Base-by-base conservation (phyloP, 2,113 vertebrate genomes). In the Sinocyclocheilus anophthalmus region DNA sequence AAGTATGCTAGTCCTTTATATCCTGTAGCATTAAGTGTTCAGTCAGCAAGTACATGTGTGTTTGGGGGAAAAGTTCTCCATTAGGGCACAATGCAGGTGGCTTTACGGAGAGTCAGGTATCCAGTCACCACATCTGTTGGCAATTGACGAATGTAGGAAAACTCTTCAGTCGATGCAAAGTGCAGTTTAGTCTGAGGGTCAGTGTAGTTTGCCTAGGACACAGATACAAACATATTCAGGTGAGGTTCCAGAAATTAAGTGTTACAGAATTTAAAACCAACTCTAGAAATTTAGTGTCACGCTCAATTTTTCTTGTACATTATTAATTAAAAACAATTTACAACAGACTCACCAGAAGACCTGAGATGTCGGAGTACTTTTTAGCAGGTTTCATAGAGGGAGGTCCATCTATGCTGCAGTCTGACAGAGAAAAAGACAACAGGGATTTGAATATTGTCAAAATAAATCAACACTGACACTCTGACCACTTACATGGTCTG, bases 351-450 rank as follows among this genome's bases (percentile, higher is more conserved):
- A 99, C 98, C 0, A 96, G 95, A 81, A 99, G 96, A 87, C 98
- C 98, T 87, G 98, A 99, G 88, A 99, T 97, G 90, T 99, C 98
- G 0, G 98, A 99, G 89, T 99, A 99, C 91, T 99, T 99, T 92
- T 98, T 99, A 61, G 96, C 95, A 88, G 98, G 98, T 87, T 97
- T 99, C 93, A 99, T 94, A 65, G 98, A 99, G 24, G 96, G 97
- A 88, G 96, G 97, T 69, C 97, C 96, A 88, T 99, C 98, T 76
- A 99, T 98, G 92, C 83, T 98, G 92, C 96, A 99, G 91, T 99
- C 98, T 99, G 89, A 81, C 13, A 30, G 37, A 84, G 2, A 48
- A 48, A 12, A 48, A 0, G 3, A 12, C 45, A 48, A 48, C 3
- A 3, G 11, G 11, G 10, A 48, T 48, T 48, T 48, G 2, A 48